Percentiles rank a stretch among this genome's conserved stretches.
Evolutionary conservation across 1,140 invertebrate species (phyloP).

Genomic region (Drosophila azteca): DNA sequence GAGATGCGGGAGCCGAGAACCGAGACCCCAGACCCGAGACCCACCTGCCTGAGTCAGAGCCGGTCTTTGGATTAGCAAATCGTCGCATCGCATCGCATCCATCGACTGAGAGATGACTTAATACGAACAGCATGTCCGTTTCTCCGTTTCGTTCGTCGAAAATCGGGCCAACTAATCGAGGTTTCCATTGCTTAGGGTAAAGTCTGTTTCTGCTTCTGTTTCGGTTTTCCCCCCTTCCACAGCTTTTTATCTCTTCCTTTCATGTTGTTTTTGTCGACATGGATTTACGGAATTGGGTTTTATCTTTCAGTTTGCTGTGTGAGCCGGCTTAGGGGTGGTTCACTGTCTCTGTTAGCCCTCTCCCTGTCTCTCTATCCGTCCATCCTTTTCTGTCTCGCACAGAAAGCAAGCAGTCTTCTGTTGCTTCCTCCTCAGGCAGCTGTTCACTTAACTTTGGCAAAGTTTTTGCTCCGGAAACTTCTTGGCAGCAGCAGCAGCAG

Average conservation of each 20-base stretch:
- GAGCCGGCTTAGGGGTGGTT: constrained; percentile 65
- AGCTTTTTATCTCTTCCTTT: background rate
- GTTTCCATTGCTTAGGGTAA: constrained; percentile 13
- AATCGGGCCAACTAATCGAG: constrained; percentile 28
- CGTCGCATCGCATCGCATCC: background rate
- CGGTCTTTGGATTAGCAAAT: constrained; percentile 61
- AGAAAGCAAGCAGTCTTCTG: background rate
- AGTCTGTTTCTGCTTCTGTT: background rate
- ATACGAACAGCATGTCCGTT: constrained; percentile 68
- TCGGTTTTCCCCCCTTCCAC: background rate
- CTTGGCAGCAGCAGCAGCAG: constrained; percentile 40
- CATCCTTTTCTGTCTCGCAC: background rate
- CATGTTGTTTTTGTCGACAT: constrained; percentile 22
- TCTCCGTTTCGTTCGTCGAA: constrained; percentile 18
- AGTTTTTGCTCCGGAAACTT: constrained; percentile 72
- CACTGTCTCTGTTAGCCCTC: constrained; percentile 28
- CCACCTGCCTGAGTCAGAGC: constrained; percentile 68
- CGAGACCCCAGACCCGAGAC: background rate
- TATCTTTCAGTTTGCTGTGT: constrained; percentile 47
- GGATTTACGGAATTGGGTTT: constrained; percentile 67
- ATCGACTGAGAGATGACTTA: constrained; percentile 60
- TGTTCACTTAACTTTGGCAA: constrained; percentile 45
- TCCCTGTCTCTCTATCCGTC: constrained; percentile 23
- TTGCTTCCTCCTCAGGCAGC: constrained; percentile 29
- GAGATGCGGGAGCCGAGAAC: too few species aligned